A percentile compares a stretch with the other conserved stretches of the same genome.
Conservation (phyloP, 2,113 vertebrate species). For the Dicaeum eximium region DNA sequence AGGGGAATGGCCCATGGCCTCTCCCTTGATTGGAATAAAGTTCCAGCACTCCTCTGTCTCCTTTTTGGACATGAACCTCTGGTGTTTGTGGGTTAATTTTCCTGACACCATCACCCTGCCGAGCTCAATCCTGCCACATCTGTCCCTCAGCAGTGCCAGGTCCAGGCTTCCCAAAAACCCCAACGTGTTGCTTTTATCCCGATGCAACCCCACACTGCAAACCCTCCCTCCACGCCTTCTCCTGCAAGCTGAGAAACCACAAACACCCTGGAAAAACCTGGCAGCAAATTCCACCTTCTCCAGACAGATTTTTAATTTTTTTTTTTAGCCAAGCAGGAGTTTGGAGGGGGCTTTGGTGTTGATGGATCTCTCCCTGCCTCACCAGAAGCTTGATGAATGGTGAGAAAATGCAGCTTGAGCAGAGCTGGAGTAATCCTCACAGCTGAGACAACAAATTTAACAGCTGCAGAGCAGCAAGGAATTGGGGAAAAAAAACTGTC, state of each 20-base stretch:
- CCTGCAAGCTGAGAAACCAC: slow-evolving; percentile 20
- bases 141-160: background rate
- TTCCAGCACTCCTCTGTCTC: too few relatives aligned
- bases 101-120: too few relatives aligned
- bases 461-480: slow-evolving; percentile 53
- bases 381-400: slow-evolving; percentile 36
- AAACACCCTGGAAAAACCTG: background rate
- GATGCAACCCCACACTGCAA: background rate
- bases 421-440: slow-evolving; percentile 43
- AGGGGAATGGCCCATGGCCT: too few relatives aligned
- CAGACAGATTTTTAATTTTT: background rate
- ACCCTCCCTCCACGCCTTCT: background rate
- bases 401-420: slow-evolving; percentile 39
- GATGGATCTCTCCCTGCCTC: slow-evolving; percentile 46
- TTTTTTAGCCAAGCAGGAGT: background rate
- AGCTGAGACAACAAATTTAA: slow-evolving; percentile 60
- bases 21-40: too few relatives aligned
- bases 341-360: slow-evolving; percentile 36
- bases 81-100: too few relatives aligned
- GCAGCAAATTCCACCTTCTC: background rate
- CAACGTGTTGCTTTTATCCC: background rate
- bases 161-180: background rate
- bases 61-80: too few relatives aligned
- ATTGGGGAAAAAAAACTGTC: slow-evolving; percentile 16
- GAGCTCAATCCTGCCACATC: background rate